Conservation (phyloP, 1,140 invertebrate genomes). For the Onthophagus taurus region DNA sequence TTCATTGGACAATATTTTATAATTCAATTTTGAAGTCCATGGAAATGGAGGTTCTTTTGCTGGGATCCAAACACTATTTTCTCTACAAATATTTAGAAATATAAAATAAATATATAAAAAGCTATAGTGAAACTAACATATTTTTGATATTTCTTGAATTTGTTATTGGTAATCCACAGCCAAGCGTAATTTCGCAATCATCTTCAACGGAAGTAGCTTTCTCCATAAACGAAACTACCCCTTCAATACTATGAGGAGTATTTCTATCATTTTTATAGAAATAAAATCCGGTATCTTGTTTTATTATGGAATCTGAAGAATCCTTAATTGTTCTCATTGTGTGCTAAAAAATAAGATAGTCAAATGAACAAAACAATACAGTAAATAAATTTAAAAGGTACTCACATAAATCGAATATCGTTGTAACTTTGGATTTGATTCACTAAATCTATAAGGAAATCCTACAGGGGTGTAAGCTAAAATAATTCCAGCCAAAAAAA, state of each 20-base stretch:
- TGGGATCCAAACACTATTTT: conserved; percentile 2
- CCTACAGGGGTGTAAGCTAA: neutral
- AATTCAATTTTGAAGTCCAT: neutral
- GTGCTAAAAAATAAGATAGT: neutral
- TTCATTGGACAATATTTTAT: neutral
- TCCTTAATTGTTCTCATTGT: neutral
- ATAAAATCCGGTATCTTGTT: neutral
- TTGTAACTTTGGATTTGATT: neutral
- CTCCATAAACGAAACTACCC: neutral
- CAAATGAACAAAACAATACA: neutral
- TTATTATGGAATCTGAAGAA: neutral
- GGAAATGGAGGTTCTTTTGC: neutral
- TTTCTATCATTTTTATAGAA: neutral
- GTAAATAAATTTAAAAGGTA: too few relatives aligned
- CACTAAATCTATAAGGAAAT: neutral
- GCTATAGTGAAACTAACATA: neutral
- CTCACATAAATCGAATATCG: neutral
- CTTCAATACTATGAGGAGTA: neutral
- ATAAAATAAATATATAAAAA: neutral
- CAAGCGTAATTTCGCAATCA: neutral
- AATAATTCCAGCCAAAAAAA: neutral
- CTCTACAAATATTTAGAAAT: neutral
- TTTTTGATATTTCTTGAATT: neutral
- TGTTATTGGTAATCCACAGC: neutral
- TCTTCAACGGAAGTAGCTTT: neutral